Evolutionary conservation across 2,113 vertebrate species (phyloP), one percentile per base, ranked within the genome.

Genomic region (Monopterus albus): DNA sequence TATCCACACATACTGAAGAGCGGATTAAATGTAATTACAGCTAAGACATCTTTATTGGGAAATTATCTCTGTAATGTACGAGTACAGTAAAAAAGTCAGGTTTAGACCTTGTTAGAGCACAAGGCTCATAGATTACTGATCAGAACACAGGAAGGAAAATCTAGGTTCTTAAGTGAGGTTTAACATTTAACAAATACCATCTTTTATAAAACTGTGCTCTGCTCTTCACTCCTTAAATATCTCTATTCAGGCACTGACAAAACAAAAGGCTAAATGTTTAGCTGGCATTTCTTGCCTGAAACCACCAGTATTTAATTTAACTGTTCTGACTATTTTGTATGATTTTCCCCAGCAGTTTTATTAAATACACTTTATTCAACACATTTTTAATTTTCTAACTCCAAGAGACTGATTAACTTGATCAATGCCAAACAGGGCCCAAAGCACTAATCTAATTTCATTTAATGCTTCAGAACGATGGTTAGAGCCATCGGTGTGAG

Each of bases 41-140:
- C 52, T 74, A 62, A 72, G 21, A 72, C 67, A 70, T 67, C 53
- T 67, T 76, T 42, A 66, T 69, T 42, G 67, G 66, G 38, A 84
- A 84, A 86, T 88, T 83, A 85, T 73, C 68, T 60, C 55, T 51
- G 78, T 61, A 74, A 68, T 66, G n/a, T n/a, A n/a, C n/a, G n/a
- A n/a, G 67, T 74, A 69, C 63, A 63, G 47, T 69, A 55, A 83
- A 61, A 69, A 50, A 55, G 46, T 40, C 47, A 38, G 62, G 38
- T 28, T 66, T 39, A 58, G 11, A 36, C 33, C 62, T 71, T 75
- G 18, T 72, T n/a, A 71, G 66, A 68, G 72, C 45, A 57, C 46
- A 23, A 14, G 39, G 25, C 21, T 72, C 36, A 47, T 42, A 78
- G 40, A 29, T 58, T 50, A 58, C 49, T 58, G 64, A 65, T 75